Conservation (phyloP, 2,888 invertebrate species). For the Drosophila kambysellisi region DNA sequence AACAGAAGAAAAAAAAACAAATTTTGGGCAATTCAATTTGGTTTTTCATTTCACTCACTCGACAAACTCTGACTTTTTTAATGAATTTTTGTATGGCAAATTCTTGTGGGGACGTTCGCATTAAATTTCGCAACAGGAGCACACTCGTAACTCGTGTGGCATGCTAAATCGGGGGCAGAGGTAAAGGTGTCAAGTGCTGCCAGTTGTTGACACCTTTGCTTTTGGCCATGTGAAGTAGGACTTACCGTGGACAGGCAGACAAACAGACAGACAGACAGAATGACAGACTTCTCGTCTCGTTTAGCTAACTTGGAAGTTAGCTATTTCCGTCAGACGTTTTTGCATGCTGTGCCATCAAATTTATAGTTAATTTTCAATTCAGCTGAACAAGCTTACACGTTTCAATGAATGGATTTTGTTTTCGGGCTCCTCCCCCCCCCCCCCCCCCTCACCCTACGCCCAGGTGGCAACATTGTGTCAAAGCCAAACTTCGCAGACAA, state of each 20-base stretch:
- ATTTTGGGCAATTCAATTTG: constrained; percentile 75
- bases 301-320: constrained; percentile 24
- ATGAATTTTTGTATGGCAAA: constrained; percentile 67
- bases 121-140: constrained; percentile 68
- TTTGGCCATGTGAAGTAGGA: constrained; percentile 18
- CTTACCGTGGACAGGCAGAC: constrained; percentile 29
- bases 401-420: constrained; percentile 70
- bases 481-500: constrained; percentile 78
- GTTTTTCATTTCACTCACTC: constrained; percentile 36
- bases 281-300: constrained; percentile 21
- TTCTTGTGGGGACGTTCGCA: constrained; percentile 37
- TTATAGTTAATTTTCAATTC: constrained; percentile 81
- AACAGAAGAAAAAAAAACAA: constrained; percentile 19
- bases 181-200: constrained; percentile 39
- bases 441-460: background rate
- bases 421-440: background rate
- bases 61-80: constrained; percentile 53
- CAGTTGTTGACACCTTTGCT: constrained; percentile 49
- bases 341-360: constrained; percentile 60
- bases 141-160: background rate
- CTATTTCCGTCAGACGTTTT: constrained; percentile 25
- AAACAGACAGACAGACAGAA: background rate
- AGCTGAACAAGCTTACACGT: constrained; percentile 72
- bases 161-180: background rate
- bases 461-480: constrained; percentile 61